Evolutionary conservation across 2,888 invertebrate species (phyloP).

Genomic region (Folsomia candida): DNA sequence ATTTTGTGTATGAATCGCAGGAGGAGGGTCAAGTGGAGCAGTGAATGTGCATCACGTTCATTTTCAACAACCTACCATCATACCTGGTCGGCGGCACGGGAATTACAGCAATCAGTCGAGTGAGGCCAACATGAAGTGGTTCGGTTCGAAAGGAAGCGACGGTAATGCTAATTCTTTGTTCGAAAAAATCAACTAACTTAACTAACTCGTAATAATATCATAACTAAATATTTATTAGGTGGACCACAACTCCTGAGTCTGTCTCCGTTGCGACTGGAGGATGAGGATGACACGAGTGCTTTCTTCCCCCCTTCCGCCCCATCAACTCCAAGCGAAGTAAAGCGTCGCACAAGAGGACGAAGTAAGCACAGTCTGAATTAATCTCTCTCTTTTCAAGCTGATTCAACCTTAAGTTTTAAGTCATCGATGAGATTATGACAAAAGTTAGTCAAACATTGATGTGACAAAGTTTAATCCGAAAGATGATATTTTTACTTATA

Average conservation of each 20-base stretch:
- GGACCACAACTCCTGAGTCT: conserved; percentile 62
- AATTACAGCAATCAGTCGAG: background rate
- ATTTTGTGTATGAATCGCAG: background rate
- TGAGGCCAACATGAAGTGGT: conserved; percentile 47
- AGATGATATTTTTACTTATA: background rate
- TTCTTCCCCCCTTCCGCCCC: conserved; percentile 46
- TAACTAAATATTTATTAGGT: too few species aligned
- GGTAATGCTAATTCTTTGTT: too few species aligned
- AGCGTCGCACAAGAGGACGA: conserved; percentile 47
- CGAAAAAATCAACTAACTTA: too few species aligned
- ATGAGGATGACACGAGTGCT: conserved; percentile 27
- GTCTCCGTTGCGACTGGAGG: conserved; percentile 54
- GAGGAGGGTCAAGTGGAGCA: conserved; percentile 2
- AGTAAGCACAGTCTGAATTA: conserved; percentile 39
- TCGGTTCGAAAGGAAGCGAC: conserved; percentile 53
- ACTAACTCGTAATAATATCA: too few species aligned
- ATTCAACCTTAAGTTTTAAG: background rate
- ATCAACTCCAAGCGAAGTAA: conserved; percentile 44
- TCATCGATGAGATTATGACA: background rate
- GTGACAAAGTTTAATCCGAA: background rate
- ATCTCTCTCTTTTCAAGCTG: conserved; percentile 3
- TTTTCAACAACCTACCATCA: background rate
- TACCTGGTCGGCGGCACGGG: background rate
- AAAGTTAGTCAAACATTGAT: background rate
- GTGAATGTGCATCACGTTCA: background rate